phyloP scores from a whole-genome alignment of 2,888 invertebrate species.

The Oligia latruncula region DNA sequence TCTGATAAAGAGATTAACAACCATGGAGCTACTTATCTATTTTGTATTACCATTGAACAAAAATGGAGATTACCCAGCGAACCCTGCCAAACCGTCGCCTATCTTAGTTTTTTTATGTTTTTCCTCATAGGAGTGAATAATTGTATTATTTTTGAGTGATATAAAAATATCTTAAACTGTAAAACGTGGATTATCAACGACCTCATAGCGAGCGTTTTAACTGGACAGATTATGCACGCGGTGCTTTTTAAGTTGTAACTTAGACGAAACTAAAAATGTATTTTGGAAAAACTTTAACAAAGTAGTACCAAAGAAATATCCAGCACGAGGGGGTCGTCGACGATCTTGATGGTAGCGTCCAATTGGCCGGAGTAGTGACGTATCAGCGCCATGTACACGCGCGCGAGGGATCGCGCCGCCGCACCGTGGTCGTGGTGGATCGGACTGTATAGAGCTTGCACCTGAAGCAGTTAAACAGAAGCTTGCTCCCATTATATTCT shows the following conservation, averaged over 20 bases:
- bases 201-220: too few relatives aligned
- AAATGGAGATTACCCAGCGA: not conserved
- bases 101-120: too few relatives aligned
- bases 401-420: conserved; percentile 80
- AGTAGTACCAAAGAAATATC: conserved; percentile 77
- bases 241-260: too few relatives aligned
- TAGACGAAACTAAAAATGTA: too few relatives aligned
- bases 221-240: too few relatives aligned
- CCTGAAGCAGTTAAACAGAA: conserved; percentile 61
- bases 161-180: too few relatives aligned
- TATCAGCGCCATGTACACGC: conserved; percentile 80
- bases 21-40: not conserved
- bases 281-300: too few relatives aligned
- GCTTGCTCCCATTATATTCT: not conserved
- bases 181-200: not conserved
- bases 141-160: too few relatives aligned
- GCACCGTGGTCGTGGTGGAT: conserved; percentile 79
- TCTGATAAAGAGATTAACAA: not conserved
- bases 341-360: conserved; percentile 79
- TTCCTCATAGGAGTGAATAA: too few relatives aligned
- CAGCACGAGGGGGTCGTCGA: conserved; percentile 80
- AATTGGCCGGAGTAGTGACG: conserved; percentile 75
- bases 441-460: conserved; percentile 81
- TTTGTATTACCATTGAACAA: not conserved
- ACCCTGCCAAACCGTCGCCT: too few relatives aligned